A percentile compares a stretch with the other conserved stretches of the same genome.
Conservation (phyloP, 2,797 vertebrate genomes). For the Helarctos malayanus region DNA sequence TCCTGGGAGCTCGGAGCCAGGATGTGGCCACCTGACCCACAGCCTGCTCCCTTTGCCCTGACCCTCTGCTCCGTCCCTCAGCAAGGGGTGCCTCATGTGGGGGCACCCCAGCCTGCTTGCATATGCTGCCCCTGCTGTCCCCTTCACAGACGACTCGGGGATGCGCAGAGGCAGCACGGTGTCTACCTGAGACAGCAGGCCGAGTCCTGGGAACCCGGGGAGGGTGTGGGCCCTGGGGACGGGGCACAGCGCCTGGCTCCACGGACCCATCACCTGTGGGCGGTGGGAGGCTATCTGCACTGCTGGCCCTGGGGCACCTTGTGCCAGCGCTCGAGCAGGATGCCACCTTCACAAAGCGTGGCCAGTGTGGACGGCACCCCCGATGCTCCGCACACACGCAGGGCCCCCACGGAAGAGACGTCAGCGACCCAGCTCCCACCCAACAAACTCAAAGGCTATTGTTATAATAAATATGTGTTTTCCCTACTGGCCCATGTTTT, state of each 20-base stretch:
- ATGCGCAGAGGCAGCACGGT: accelerated
- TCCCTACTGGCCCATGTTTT: neutral
- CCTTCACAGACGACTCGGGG: neutral
- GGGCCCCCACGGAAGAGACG: neutral
- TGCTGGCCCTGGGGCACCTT: neutral
- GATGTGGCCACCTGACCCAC: neutral
- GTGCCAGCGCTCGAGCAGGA: neutral
- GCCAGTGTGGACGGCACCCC: neutral
- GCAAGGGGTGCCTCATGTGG: too few relatives aligned
- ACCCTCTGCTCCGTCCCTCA: accelerated
- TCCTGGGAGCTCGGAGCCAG: neutral
- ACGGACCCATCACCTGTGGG: accelerated
- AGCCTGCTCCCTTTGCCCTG: neutral
- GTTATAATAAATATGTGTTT: neutral
- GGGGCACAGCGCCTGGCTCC: neutral
- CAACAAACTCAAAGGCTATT: neutral
- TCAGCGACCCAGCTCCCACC: neutral
- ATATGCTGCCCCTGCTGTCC: neutral
- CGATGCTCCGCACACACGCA: neutral
- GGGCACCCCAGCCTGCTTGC: neutral
- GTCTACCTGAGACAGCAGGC: neutral
- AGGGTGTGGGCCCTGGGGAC: too few relatives aligned
- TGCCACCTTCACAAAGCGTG: neutral
- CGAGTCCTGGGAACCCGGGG: neutral
- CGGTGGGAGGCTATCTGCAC: accelerated